Base-by-base conservation (phyloP, 2,113 vertebrate species). In the Xiphophorus maculatus region DNA sequence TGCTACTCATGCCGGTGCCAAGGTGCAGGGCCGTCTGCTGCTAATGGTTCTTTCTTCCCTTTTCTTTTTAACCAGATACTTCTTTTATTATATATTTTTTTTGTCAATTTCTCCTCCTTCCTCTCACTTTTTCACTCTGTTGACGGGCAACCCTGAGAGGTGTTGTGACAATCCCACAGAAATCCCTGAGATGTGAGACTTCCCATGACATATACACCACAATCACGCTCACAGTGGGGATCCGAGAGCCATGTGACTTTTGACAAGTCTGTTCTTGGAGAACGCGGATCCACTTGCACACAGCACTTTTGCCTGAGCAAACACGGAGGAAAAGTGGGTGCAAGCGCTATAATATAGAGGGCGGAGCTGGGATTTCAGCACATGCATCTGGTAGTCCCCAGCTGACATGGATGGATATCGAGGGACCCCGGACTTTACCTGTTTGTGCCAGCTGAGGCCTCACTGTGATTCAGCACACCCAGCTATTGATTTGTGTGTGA, bases 151-250 rank as follows among this genome's bases (percentile, higher is more conserved):
- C 69, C 48, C 60, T 51, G 75, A 35, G 29, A 89, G 76, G 69
- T 86, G 79, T 85, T 60, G 22, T 80, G 84, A 87, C 85, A 84
- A 68, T 87, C 83, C 88, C 77, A 67, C 77, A 81, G 69, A 17
- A 8, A 51, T 82, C 85, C 76, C 77, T 12, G 6, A 25, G 54
- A 85, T 42, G 40, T 60, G 70, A 83, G 79, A 77, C 84, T 71
- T 79, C 71, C 79, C 37, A 3, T 14, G 30, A 80, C 79, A 86
- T 80, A 76, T 33, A 77, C 76, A 77, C n/a, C 37, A 77, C 78
- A 85, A 73, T 84, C 87, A 78, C 66, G 12, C 81, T 70, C 73
- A 25, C 85, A 77, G 85, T 22, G 29, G 81, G 73, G 83, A 71
- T 76, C 76, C 76, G 65, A 63, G 62, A 82, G 81, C 73, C 81